These are phyloP conservation scores for Polydrusus cervinus DNA, from an alignment of 2,888 invertebrate species.

Conservation along the genomic window DNA sequence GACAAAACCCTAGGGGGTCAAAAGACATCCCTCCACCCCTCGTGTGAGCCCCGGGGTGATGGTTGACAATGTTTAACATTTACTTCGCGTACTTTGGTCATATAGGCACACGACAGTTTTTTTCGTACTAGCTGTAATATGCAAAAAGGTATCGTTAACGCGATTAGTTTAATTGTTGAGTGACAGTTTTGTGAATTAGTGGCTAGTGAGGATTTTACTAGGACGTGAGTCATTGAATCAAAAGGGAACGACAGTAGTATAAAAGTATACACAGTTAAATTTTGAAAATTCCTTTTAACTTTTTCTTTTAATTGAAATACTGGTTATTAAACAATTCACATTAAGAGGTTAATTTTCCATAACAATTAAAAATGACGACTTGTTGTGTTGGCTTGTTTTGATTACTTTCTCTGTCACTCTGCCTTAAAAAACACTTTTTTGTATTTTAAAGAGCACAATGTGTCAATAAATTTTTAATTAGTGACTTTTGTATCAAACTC, in stretches of 20 bases:
- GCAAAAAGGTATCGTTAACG: not conserved
- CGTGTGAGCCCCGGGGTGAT: conserved; percentile 65
- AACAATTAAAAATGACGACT: not conserved
- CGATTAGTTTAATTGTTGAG: not conserved
- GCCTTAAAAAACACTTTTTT: too few relatives aligned
- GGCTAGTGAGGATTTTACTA: not conserved
- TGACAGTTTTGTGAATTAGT: not conserved
- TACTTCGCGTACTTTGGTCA: conserved; percentile 69
- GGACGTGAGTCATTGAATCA: not conserved
- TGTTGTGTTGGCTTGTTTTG: not conserved
- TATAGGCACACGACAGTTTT: conserved; percentile 58
- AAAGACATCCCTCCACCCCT: conserved; percentile 68
- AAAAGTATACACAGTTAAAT: too few relatives aligned
- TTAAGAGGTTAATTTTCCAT: not conserved
- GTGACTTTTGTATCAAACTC: not conserved
- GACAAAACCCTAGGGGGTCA: conserved; percentile 70
- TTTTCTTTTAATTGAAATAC: too few relatives aligned
- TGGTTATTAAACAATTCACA: not conserved
- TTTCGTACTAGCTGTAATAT: conserved; percentile 3
- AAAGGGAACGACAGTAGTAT: not conserved
- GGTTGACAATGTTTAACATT: conserved; percentile 72
- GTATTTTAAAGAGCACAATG: too few relatives aligned
- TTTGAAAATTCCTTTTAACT: too few relatives aligned
- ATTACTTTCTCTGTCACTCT: not conserved
- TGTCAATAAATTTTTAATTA: too few relatives aligned